Evolutionary conservation across 2,113 vertebrate genomes (phyloP), one percentile per base, ranked within the genome.

Genomic region (Chinchilla lanigera): DNA sequence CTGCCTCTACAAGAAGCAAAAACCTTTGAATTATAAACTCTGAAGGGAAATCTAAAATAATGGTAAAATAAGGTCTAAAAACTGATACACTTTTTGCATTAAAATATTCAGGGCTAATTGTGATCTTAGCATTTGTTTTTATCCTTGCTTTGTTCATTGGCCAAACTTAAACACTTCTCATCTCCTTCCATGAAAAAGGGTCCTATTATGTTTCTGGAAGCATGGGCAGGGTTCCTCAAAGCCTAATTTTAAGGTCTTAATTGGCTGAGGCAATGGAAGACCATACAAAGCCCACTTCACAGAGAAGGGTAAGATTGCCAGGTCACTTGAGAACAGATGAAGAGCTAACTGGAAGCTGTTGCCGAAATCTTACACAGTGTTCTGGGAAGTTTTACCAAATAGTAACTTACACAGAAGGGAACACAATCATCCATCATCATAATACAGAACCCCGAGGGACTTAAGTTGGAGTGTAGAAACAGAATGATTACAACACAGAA

Each of bases 161-260:
- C 98, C 98, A 98, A 98, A 98, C 96, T 98, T 97, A 98, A 98
- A 98, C 86, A 98, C 97, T 98, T 98, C 97, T 98, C 97, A 96
- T 98, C 98, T 97, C 96, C 83, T 97, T 97, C 97, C 97, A 98
- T 97, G 97, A 98, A 97, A 98, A 98, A 96, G 95, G 93, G 96
- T 28, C 7, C 97, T 96, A 97, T 98, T 98, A 97, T 98, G 97
- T 96, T 97, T 94, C 97, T 97, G 97, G 98, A 98, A 98, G 97
- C 98, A 97, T 96, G 94, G 93, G 94, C 97, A 97, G 96, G 77
- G 95, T 97, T 97, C 96, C 98, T 97, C 97, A 97, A 98, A 98
- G 98, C 97, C 97, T 97, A 97, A 98, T 98, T 98, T 97, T 91
- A 97, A 98, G 96, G 96, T 96, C 97, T 97, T 98, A 98, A 98